Percentiles rank a stretch among this genome's conserved stretches.
phyloP scores from a whole-genome alignment of 2,113 vertebrate genomes.

The Microtus oregoni region DNA sequence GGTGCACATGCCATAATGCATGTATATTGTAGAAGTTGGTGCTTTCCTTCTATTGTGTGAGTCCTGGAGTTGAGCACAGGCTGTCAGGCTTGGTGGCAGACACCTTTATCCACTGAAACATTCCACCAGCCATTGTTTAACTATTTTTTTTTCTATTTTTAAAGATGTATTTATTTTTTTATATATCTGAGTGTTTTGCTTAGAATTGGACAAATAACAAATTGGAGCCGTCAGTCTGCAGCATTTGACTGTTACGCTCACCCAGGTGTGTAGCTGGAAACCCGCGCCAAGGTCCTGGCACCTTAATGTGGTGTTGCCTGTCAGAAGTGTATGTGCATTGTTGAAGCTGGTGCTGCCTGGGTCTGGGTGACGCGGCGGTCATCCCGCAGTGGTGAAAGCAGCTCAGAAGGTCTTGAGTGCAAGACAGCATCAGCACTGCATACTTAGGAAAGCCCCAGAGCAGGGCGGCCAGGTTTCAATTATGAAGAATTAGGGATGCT shows the following conservation, averaged over 20 bases:
- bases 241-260: constrained; percentile 68
- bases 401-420: not conserved
- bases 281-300: constrained; percentile 41
- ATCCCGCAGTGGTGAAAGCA: not conserved
- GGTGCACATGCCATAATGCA: not conserved
- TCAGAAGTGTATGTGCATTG: constrained; percentile 52
- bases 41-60: not conserved
- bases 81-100: not conserved
- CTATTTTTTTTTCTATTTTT: not conserved
- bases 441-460: constrained; percentile 20
- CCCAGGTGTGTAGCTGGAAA: constrained; percentile 12
- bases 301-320: constrained; percentile 32
- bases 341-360: constrained; percentile 54
- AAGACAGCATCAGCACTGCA: constrained; percentile 9
- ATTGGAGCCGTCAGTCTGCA: constrained; percentile 72
- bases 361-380: not conserved
- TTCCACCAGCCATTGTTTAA: not conserved
- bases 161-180: not conserved
- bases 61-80: not conserved
- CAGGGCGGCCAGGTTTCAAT: not conserved
- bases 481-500: not conserved
- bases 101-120: not conserved
- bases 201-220: constrained; percentile 61
- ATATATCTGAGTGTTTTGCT: not conserved
- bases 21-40: no score